Conservation (phyloP, 2,797 vertebrate genomes). For the Cynopterus sphinx region DNA sequence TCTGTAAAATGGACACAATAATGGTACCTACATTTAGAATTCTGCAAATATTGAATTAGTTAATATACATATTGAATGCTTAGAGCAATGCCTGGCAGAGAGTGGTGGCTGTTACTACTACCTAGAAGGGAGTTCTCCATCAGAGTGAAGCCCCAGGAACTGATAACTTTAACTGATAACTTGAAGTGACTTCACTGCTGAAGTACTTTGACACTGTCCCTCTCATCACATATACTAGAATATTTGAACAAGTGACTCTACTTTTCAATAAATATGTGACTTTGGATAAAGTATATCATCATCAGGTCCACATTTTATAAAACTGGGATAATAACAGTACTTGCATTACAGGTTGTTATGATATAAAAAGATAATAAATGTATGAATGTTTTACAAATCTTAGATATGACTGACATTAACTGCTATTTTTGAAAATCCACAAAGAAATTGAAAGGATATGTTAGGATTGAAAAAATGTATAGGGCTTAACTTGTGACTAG, state of each 20-base stretch:
- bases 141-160: neutral
- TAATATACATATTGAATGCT: neutral
- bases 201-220: neutral
- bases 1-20: neutral
- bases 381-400: neutral
- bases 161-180: neutral
- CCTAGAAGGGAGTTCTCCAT: neutral
- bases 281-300: neutral
- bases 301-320: neutral
- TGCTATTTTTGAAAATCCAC: conserved; percentile 10
- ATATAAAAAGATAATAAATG: neutral
- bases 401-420: neutral
- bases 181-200: neutral
- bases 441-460: neutral
- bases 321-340: neutral
- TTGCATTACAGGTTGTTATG: neutral
- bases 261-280: neutral
- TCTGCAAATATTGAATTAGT: neutral
- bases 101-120: neutral
- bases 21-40: neutral
- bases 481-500: neutral
- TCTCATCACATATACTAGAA: neutral
- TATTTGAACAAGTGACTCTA: neutral
- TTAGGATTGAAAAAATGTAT: neutral
- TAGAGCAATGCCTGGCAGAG: neutral